phyloP scores from a whole-genome alignment of 2,113 vertebrate genomes.

The Odocoileus virginianus region DNA sequence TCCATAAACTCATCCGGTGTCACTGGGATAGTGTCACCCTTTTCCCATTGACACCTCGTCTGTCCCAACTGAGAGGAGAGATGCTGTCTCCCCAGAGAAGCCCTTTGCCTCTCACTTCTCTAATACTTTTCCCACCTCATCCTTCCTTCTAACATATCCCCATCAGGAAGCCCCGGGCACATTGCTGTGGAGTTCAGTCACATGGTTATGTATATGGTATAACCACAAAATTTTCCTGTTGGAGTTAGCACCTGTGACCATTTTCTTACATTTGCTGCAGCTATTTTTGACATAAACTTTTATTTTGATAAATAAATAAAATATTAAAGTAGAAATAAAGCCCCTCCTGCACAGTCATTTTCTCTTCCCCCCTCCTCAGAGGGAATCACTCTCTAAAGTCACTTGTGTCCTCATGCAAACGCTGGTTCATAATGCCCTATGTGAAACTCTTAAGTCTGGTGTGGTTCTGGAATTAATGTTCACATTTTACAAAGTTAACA shows the following conservation, averaged over 20 bases:
- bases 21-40: background rate
- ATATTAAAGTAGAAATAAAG: background rate
- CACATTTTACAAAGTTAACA: background rate
- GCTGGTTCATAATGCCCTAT: too few species aligned
- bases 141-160: background rate
- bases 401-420: background rate
- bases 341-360: accelerated
- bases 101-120: background rate
- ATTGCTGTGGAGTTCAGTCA: background rate
- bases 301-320: background rate
- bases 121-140: background rate
- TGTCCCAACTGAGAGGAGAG: background rate
- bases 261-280: background rate
- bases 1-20: background rate
- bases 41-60: background rate
- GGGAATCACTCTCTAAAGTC: background rate
- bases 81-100: background rate
- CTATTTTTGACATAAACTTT: background rate
- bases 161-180: background rate
- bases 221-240: background rate
- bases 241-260: background rate
- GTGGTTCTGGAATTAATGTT: background rate
- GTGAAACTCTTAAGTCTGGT: background rate
- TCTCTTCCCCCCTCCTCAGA: background rate
- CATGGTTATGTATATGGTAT: too few species aligned